phyloP scores from a whole-genome alignment of 2,888 invertebrate genomes.

The Catocala nupta region DNA sequence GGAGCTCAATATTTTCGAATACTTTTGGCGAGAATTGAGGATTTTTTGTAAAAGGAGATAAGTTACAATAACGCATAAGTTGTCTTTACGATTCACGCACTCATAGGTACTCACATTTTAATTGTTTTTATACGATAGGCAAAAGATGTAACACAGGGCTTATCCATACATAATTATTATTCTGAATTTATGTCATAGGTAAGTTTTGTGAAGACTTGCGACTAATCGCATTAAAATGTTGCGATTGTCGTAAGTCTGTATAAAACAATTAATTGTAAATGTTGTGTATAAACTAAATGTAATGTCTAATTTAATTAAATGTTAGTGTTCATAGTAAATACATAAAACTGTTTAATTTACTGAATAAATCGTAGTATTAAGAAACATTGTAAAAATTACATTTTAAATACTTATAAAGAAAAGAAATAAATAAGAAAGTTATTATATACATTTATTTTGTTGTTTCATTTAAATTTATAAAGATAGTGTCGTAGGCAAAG shows the following conservation, averaged over 20 bases:
- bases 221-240: conserved; percentile 8
- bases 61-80: too few relatives aligned
- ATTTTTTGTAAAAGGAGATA: too few relatives aligned
- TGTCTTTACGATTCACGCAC: too few relatives aligned
- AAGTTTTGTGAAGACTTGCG: conserved; percentile 24
- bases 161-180: too few relatives aligned
- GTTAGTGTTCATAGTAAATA: conserved; percentile 50
- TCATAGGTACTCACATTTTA: too few relatives aligned
- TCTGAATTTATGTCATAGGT: background rate
- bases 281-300: conserved; percentile 43
- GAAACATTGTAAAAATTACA: conserved; percentile 66
- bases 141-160: too few relatives aligned
- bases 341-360: conserved; percentile 30
- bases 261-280: conserved; percentile 37
- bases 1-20: too few relatives aligned
- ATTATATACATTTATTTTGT: conserved; percentile 65
- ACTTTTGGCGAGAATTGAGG: too few relatives aligned
- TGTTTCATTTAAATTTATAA: conserved; percentile 54
- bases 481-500: too few relatives aligned
- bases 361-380: conserved; percentile 36
- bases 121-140: too few relatives aligned
- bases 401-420: conserved; percentile 65
- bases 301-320: conserved; percentile 40
- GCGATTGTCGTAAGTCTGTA: conserved; percentile 30
- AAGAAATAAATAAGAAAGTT: conserved; percentile 66